Evolutionary conservation across 2,797 vertebrate species (phyloP).

Genomic region (Nyctalus aviator): DNA sequence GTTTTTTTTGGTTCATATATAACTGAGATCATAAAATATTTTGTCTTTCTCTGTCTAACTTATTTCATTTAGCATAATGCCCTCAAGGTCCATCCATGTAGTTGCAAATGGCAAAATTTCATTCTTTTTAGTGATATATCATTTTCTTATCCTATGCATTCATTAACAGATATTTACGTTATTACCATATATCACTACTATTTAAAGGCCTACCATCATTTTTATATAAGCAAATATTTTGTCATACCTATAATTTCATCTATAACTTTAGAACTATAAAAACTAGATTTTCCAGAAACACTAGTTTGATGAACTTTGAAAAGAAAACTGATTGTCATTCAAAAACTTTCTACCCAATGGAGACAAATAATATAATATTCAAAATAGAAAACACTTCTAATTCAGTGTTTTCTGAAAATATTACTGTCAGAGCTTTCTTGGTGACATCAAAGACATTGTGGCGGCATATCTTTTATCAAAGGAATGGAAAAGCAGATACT

Average conservation of each 20-base stretch:
- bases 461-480: background rate
- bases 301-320: constrained; percentile 16
- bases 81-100: background rate
- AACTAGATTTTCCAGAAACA: background rate
- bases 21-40: background rate
- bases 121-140: background rate
- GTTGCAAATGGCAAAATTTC: background rate
- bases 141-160: background rate
- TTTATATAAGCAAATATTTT: constrained; percentile 22
- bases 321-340: background rate
- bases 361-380: background rate
- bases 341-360: background rate
- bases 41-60: background rate
- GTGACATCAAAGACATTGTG: background rate
- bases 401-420: background rate
- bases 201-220: background rate
- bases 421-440: background rate
- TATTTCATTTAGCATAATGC: background rate
- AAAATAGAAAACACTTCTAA: constrained; percentile 43
- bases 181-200: background rate
- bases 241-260: background rate
- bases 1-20: background rate
- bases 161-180: background rate
- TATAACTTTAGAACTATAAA: background rate
- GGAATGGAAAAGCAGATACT: background rate